A percentile compares a stretch with the other conserved stretches of the same genome.
phyloP scores from a whole-genome alignment of 1,140 invertebrate species.

The Bombus sibiricus region DNA sequence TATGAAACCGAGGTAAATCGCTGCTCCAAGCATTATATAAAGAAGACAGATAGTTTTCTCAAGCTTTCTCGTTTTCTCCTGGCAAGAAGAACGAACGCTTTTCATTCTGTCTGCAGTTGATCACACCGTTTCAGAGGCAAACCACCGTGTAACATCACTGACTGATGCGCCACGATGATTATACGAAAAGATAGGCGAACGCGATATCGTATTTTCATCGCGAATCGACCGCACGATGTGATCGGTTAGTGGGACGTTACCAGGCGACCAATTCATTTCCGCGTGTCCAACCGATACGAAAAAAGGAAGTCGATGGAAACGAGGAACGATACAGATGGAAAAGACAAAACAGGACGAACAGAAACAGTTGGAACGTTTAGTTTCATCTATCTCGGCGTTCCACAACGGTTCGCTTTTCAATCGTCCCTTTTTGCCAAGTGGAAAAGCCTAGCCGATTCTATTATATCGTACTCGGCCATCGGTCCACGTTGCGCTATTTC shows the following conservation, averaged over 20 bases:
- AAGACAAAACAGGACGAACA: slow-evolving; percentile 16
- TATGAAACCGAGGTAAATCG: neutral
- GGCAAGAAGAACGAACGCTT: neutral
- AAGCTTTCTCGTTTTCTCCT: neutral
- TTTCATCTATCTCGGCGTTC: slow-evolving; percentile 41
- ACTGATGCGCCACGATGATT: neutral
- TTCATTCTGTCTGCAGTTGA: neutral
- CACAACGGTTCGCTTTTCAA: neutral
- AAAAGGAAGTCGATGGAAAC: slow-evolving; percentile 22
- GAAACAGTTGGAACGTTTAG: slow-evolving; percentile 5
- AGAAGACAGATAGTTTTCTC: slow-evolving; percentile 7
- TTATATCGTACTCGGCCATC: slow-evolving; percentile 38
- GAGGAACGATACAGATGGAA: neutral
- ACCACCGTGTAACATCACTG: neutral
- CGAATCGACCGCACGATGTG: neutral
- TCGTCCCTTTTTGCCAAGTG: neutral
- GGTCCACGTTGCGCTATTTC: slow-evolving; percentile 20
- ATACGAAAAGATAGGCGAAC: neutral
- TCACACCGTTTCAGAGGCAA: neutral
- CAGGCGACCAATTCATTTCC: slow-evolving; percentile 25
- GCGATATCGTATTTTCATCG: neutral
- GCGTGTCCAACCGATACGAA: neutral
- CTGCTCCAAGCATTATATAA: neutral
- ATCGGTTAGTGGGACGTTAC: neutral
- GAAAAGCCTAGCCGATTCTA: slow-evolving; percentile 8